Conservation (phyloP, 2,113 vertebrate genomes). For the Sorex fumeus region DNA sequence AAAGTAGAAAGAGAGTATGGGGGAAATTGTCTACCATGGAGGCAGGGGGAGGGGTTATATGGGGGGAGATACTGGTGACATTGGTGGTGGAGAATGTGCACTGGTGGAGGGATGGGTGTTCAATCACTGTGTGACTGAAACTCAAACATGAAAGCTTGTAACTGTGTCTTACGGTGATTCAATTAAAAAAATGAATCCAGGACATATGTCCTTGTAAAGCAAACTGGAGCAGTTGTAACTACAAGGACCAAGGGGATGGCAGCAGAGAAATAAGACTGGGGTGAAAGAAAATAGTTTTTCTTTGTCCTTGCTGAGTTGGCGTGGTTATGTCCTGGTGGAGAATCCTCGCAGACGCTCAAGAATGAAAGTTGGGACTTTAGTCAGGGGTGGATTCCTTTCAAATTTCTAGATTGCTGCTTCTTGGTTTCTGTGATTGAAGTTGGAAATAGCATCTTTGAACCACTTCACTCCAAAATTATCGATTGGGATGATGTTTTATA, state of each 20-base stretch:
- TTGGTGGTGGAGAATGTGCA: too few relatives aligned
- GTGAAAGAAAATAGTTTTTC: slow-evolving; percentile 53
- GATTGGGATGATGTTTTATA: not conserved
- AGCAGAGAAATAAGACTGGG: not conserved
- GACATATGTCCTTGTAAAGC: fast-evolving
- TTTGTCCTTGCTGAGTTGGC: slow-evolving; percentile 36
- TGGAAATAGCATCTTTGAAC: slow-evolving; percentile 47
- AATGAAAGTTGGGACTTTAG: slow-evolving; percentile 6
- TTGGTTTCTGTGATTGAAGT: not conserved
- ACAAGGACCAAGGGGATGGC: not conserved
- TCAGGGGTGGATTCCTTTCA: slow-evolving; percentile 24
- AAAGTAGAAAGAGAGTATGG: too few relatives aligned
- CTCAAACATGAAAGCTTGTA: too few relatives aligned
- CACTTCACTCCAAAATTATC: slow-evolving; percentile 54
- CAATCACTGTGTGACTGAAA: too few relatives aligned
- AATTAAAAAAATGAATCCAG: too few relatives aligned
- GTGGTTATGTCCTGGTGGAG: not conserved
- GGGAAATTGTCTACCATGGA: too few relatives aligned
- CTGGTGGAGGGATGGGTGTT: too few relatives aligned
- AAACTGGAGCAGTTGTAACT: not conserved
- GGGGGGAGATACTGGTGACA: too few relatives aligned
- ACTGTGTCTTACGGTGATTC: too few relatives aligned
- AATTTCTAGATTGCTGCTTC: not conserved
- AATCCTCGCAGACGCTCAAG: slow-evolving; percentile 28
- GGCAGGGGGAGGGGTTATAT: too few relatives aligned